Conservation (phyloP, 2,888 invertebrate species). For the Caenorhabditis sp. region DNA sequence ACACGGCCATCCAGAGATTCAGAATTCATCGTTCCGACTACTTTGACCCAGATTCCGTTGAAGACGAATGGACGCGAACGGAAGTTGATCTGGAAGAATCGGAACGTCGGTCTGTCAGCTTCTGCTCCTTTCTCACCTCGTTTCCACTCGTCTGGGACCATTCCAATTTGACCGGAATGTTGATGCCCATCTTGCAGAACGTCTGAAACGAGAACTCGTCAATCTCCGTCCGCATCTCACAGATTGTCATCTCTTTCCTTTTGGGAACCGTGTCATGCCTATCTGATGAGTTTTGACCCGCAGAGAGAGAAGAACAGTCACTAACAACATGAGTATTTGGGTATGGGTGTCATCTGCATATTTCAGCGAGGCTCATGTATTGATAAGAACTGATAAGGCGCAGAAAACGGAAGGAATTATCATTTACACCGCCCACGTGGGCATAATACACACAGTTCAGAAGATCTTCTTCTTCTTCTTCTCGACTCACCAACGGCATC, state of each 20-base stretch:
- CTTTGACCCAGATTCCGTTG: slow-evolving; percentile 64
- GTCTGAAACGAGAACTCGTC: slow-evolving; percentile 47
- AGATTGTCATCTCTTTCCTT: slow-evolving; percentile 37
- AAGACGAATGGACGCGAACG: slow-evolving; percentile 60
- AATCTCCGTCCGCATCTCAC: slow-evolving; percentile 30
- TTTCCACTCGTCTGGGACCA: slow-evolving; percentile 31
- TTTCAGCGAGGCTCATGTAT: not conserved
- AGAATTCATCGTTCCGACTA: slow-evolving; percentile 49
- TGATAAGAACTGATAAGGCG: not conserved
- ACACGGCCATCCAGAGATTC: slow-evolving; percentile 58
- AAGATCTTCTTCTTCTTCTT: too few relatives aligned
- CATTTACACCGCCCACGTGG: slow-evolving; percentile 16
- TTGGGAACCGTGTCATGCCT: slow-evolving; percentile 55
- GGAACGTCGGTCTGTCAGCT: not conserved
- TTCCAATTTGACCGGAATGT: slow-evolving; percentile 62
- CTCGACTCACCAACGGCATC: slow-evolving; percentile 61
- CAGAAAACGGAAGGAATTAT: slow-evolving; percentile 52
- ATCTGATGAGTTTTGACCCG: slow-evolving; percentile 11
- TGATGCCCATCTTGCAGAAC: slow-evolving; percentile 64
- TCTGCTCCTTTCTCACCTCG: slow-evolving; percentile 20
- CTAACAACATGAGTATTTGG: too few relatives aligned
- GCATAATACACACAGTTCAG: too few relatives aligned
- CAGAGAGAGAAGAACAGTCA: not conserved
- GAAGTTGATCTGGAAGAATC: slow-evolving; percentile 46
- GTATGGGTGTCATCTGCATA: slow-evolving; percentile 1